phyloP scores from a whole-genome alignment of 2,113 vertebrate species.

The Cavia porcellus region DNA sequence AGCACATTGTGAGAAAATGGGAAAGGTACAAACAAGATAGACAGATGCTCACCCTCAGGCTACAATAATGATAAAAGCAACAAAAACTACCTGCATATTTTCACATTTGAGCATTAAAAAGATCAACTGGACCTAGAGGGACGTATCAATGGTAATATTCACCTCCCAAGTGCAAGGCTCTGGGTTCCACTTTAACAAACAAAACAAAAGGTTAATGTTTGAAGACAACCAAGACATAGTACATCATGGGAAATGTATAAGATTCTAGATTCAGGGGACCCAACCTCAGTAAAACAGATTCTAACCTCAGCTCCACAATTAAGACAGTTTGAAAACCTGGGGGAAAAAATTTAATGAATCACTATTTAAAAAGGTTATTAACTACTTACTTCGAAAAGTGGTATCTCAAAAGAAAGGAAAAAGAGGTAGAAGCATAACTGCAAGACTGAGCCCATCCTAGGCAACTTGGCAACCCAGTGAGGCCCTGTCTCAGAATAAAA shows the following conservation, averaged over 20 bases:
- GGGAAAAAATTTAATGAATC: not conserved
- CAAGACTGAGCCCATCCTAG: not conserved
- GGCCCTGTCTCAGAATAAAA: not conserved
- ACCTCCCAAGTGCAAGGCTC: not conserved
- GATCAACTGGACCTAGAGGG: not conserved
- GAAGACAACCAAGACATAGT: not conserved
- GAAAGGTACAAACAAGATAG: not conserved
- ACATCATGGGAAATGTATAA: not conserved
- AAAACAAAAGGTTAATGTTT: no score
- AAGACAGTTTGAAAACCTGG: no score
- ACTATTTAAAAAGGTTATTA: not conserved
- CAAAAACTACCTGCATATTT: not conserved
- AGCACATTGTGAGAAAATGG: not conserved
- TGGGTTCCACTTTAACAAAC: not conserved
- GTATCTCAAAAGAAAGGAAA: not conserved
- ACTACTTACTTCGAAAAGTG: not conserved
- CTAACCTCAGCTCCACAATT: no score
- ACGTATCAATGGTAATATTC: not conserved
- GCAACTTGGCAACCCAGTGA: not conserved
- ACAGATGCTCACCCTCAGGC: not conserved
- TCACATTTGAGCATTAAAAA: not conserved
- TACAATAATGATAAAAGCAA: not conserved
- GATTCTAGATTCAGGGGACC: no score
- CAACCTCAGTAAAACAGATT: no score
- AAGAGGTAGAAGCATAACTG: not conserved